These are phyloP conservation scores for Uromys caudimaculatus DNA, from an alignment of 2,797 vertebrate species.

Conservation along the genomic window DNA sequence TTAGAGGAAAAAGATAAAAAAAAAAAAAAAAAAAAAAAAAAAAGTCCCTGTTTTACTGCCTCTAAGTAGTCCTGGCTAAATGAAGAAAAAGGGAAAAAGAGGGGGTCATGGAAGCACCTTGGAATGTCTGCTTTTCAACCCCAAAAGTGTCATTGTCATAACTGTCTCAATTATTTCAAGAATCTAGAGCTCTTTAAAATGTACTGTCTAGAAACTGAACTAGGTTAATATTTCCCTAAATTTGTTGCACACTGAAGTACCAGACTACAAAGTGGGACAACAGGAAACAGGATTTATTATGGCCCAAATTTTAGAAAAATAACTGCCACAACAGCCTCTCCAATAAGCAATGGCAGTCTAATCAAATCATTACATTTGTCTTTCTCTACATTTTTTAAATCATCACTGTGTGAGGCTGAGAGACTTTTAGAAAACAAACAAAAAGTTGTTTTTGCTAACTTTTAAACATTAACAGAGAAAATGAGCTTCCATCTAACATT, in stretches of 20 bases:
- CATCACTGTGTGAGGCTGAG: not conserved
- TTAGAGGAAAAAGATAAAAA: conserved; percentile 25
- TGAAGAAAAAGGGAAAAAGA: not conserved
- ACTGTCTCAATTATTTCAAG: conserved; percentile 1
- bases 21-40: conserved; percentile 58
- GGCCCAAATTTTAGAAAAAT: not conserved
- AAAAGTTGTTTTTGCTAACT: conserved; percentile 14
- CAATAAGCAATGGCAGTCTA: not conserved
- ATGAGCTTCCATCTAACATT: conserved; percentile 51
- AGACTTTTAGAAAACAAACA: not conserved
- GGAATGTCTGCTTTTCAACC: not conserved
- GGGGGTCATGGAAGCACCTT: no score
- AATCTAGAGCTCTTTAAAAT: not conserved
- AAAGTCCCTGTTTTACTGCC: not conserved
- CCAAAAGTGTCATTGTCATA: not conserved
- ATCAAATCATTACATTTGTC: not conserved
- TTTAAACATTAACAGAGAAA: conserved; percentile 39
- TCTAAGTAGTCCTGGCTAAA: not conserved
- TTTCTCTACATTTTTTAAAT: conserved; percentile 3
- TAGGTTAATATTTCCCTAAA: not conserved
- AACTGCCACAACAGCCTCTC: not conserved
- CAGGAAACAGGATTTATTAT: not conserved
- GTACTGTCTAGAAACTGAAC: not conserved
- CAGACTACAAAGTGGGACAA: not conserved
- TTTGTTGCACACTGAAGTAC: not conserved